A percentile compares a stretch with the other conserved stretches of the same genome.
These are phyloP conservation scores for Apamea sordens DNA, from an alignment of 2,888 invertebrate genomes.

Conservation along the genomic window DNA sequence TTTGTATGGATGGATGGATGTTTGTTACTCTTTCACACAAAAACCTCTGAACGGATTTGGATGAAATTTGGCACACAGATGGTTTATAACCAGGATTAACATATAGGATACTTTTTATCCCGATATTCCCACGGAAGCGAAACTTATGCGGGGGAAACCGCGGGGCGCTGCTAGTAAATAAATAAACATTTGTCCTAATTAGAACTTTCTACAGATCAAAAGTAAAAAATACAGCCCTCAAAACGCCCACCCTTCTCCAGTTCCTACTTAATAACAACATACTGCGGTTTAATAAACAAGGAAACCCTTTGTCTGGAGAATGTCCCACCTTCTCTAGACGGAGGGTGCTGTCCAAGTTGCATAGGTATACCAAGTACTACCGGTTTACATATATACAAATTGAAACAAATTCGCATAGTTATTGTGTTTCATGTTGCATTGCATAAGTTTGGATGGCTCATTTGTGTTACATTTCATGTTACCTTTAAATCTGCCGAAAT, in stretches of 20 bases:
- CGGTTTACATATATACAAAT: background rate
- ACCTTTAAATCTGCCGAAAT: background rate
- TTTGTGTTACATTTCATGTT: background rate
- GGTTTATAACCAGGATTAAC: too few relatives aligned
- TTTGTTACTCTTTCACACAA: too few relatives aligned
- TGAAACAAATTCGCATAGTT: background rate
- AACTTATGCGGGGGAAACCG: too few relatives aligned
- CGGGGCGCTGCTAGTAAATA: too few relatives aligned
- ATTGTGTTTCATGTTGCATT: background rate
- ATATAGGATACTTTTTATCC: too few relatives aligned
- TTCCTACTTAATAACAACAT: conserved; percentile 33
- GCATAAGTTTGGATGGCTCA: background rate
- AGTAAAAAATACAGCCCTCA: background rate
- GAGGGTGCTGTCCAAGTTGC: conserved; percentile 16
- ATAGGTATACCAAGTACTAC: background rate
- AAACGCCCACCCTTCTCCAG: background rate
- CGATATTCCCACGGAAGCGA: too few relatives aligned
- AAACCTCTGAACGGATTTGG: too few relatives aligned
- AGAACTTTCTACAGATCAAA: background rate
- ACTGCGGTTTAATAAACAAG: conserved; percentile 47
- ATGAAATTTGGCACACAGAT: too few relatives aligned
- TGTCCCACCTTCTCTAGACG: conserved; percentile 17
- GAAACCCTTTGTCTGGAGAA: conserved; percentile 17
- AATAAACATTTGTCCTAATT: background rate
- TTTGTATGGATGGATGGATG: too few relatives aligned